Base-by-base conservation (phyloP, 2,113 vertebrate genomes). In the Monarcha castaneiventris region DNA sequence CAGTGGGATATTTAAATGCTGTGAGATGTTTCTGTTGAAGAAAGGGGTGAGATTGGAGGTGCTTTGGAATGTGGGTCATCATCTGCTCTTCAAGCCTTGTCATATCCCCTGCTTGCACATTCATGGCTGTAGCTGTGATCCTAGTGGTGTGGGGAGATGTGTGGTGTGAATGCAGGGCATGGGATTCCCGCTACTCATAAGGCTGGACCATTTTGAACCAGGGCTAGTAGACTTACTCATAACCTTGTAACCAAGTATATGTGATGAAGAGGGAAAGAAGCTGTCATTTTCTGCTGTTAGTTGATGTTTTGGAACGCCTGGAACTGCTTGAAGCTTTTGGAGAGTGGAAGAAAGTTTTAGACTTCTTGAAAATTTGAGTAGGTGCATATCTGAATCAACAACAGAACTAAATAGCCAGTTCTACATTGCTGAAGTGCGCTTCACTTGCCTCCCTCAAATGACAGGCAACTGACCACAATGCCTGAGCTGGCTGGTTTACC, bases 151-250 rank as follows among this genome's bases (percentile, higher is more conserved):
- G 41, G 16, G 39, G 35, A 5, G n/a, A 43, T 21, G 67, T 8
- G 32, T 39, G 27, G 2, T 55, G 54, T 56, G 68, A 67, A 58
- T 1, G 1, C 26, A 35, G 21, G 26, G 9, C 58, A 55, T 63
- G n/a, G 22, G 19, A 54, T 92, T 22, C 16, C 6, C 2, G 1
- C 2, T 3, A 1, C 15, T 79, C 8, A 13, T 10, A 6, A 33
- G 26, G 9, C 0, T 76, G 48, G 52, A 55, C 58, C 26, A 7
- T 20, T 91, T 83, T 58, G 56, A 72, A 6, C 25, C 17, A 27
- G n/a, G 27, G 8, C 12, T 29, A 17, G 62, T 49, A 52, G 16
- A 46, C 39, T 64, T 55, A 32, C n/a, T 62, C 22, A 23, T 43
- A 78, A 58, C 8, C 25, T 80, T 83, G 25, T 37, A 59, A 58